Percentiles rank a stretch among this genome's conserved stretches.
Evolutionary conservation across 2,888 invertebrate species (phyloP).

Genomic region (Tribolium freemani): DNA sequence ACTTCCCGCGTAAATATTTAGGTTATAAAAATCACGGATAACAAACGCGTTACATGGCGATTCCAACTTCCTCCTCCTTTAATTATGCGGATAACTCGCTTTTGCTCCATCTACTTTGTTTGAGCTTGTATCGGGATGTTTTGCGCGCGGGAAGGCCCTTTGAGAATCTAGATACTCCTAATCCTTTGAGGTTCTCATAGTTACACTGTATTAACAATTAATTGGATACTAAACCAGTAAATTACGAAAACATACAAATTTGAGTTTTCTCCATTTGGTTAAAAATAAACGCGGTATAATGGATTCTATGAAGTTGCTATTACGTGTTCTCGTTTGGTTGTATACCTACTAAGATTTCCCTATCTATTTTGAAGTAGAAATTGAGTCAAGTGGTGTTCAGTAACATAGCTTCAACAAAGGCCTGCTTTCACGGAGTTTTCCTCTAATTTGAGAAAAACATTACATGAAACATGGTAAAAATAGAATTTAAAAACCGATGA

Average conservation of each 20-base stretch:
- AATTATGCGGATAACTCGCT: slow-evolving; percentile 5
- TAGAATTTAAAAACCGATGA: no score
- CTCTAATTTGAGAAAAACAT: neutral
- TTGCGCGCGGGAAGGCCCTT: slow-evolving; percentile 3
- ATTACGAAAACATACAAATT: neutral
- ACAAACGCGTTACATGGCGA: slow-evolving; percentile 10
- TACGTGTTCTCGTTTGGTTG: neutral
- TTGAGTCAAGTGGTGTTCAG: neutral
- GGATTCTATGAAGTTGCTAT: neutral
- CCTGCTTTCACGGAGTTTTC: neutral
- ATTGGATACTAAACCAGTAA: slow-evolving; percentile 1
- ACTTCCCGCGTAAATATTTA: slow-evolving; percentile 45
- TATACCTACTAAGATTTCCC: neutral
- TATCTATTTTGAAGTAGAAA: neutral
- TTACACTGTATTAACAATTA: slow-evolving; percentile 20
- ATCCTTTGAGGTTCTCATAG: slow-evolving; percentile 23
- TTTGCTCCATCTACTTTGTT: slow-evolving; percentile 6
- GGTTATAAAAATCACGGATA: slow-evolving; percentile 32
- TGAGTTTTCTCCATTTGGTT: neutral
- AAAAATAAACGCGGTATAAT: neutral
- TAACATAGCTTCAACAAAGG: neutral
- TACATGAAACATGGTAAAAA: no score
- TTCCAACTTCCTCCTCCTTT: slow-evolving; percentile 8
- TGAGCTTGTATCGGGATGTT: slow-evolving; percentile 3
- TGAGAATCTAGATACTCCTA: slow-evolving; percentile 11